phyloP scores from a whole-genome alignment of 2,113 vertebrate species.

The Ascaphus truei region DNA sequence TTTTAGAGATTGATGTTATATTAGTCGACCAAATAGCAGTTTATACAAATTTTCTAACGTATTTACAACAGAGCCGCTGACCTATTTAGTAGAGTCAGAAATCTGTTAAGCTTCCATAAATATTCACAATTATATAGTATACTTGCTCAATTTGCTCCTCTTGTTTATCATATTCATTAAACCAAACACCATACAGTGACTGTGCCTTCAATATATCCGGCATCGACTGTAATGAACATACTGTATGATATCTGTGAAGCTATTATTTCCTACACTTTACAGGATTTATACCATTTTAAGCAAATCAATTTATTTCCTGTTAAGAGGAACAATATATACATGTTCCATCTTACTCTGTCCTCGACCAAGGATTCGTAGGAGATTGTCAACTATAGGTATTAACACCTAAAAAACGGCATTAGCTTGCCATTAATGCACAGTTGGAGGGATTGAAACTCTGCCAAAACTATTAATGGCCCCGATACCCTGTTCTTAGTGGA shows the following conservation, averaged over 20 bases:
- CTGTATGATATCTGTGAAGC: conserved; percentile 29
- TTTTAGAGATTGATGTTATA: conserved; percentile 30
- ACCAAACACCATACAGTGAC: conserved; percentile 23
- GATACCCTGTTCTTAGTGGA: conserved; percentile 19
- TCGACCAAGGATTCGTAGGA: not conserved
- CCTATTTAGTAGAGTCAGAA: conserved; percentile 36
- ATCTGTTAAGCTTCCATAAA: conserved; percentile 35
- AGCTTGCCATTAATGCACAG: not conserved
- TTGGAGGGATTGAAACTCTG: conserved; percentile 11
- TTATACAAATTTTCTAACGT: conserved; percentile 27
- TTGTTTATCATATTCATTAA: conserved; percentile 37
- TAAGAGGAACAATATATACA: not conserved
- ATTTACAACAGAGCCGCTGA: conserved; percentile 33
- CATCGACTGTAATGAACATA: conserved; percentile 2
- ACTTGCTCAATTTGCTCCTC: conserved; percentile 34
- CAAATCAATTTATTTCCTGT: conserved; percentile 2
- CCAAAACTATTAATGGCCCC: conserved; percentile 11
- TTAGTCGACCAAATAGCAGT: conserved; percentile 33
- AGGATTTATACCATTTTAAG: conserved; percentile 15
- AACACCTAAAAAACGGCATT: not conserved
- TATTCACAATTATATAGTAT: conserved; percentile 33
- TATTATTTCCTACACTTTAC: conserved; percentile 25
- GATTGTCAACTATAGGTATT: not conserved
- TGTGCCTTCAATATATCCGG: not conserved
- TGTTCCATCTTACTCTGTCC: not conserved